Conservation (phyloP, 2,113 vertebrate genomes). For the Scytalopus superciliaris region DNA sequence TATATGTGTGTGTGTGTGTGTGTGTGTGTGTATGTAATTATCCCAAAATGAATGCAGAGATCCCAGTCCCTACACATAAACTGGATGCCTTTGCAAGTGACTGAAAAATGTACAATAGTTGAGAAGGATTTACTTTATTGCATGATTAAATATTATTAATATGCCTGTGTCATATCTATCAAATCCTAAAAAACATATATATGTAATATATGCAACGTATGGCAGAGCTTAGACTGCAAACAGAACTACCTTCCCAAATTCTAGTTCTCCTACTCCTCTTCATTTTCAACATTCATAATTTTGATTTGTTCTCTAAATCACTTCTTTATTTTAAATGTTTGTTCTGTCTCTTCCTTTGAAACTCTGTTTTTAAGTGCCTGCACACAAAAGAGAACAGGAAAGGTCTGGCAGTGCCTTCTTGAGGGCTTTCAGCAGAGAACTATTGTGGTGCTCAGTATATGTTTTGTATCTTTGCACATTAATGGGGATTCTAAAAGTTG, state of each 20-base stretch:
- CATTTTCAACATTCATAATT: not conserved
- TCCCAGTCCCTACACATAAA: not conserved
- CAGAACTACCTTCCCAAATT: not conserved
- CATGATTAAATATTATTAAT: not conserved
- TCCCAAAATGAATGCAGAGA: not conserved
- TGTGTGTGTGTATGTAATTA: not conserved
- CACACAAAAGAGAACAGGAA: not conserved
- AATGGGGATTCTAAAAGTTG: conserved; percentile 22
- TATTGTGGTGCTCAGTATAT: not conserved
- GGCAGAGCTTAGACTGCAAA: not conserved
- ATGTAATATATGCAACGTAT: fast-evolving
- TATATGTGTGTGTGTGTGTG: no score
- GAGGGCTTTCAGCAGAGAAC: not conserved
- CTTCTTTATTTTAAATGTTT: not conserved
- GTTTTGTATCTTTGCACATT: conserved; percentile 4
- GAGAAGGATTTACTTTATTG: not conserved
- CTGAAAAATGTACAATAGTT: not conserved
- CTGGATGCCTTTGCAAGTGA: not conserved
- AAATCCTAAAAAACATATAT: not conserved
- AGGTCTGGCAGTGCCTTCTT: not conserved
- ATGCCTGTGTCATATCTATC: no score
- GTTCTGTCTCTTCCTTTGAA: not conserved
- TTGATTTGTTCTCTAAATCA: not conserved
- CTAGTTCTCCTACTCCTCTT: not conserved
- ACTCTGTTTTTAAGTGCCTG: not conserved